Conservation (phyloP, 2,797 vertebrate genomes). For the Gallinago nigripennis region DNA sequence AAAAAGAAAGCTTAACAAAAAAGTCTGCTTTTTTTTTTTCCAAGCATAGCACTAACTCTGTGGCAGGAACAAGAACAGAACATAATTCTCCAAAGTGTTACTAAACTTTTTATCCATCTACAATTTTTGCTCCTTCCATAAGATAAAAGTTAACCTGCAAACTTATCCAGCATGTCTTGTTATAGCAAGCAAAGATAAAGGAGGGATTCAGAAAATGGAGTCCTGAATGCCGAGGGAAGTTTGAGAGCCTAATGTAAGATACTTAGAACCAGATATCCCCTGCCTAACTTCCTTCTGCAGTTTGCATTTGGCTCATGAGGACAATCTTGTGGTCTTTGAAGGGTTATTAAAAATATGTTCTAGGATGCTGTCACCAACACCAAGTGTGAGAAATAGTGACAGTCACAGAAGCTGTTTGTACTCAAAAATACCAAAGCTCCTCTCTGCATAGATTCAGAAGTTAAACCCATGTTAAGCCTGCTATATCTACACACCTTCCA, state of each 20-base stretch:
- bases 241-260: background rate
- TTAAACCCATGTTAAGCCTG: background rate
- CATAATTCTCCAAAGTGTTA: background rate
- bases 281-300: background rate
- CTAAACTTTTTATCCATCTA: background rate
- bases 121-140: background rate
- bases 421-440: background rate
- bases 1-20: background rate
- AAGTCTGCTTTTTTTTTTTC: background rate
- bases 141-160: background rate
- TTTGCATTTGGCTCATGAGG: background rate
- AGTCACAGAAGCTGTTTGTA: background rate
- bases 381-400: fast-evolving
- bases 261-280: background rate
- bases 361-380: background rate
- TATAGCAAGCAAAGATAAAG: background rate
- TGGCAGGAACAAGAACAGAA: background rate
- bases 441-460: background rate
- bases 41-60: background rate
- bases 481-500: background rate
- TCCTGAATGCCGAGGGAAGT: background rate
- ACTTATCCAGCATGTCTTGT: background rate
- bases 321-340: background rate
- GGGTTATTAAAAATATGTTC: background rate
- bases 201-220: background rate